Evolutionary conservation across 2,888 invertebrate genomes (phyloP).

Genomic region (Pherbina coryleti): DNA sequence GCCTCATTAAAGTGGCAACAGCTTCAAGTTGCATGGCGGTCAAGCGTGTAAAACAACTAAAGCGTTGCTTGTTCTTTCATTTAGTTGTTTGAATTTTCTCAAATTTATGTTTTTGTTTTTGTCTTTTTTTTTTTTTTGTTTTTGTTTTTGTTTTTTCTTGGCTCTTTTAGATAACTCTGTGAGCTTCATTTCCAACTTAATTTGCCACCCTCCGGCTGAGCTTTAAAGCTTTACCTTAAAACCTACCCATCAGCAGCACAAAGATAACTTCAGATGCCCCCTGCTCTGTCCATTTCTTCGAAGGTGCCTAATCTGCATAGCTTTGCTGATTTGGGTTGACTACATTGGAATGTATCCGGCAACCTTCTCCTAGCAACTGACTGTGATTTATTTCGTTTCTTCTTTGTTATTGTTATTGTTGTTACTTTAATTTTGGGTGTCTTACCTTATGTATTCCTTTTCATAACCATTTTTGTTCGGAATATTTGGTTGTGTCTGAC

Average conservation of each 20-base stretch:
- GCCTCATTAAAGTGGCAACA: constrained; percentile 15
- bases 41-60: constrained; percentile 1
- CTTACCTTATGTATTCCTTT: neutral
- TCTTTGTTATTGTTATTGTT: neutral
- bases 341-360: neutral
- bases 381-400: neutral
- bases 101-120: too few species aligned
- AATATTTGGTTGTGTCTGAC: too few species aligned
- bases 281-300: too few species aligned
- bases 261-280: too few species aligned
- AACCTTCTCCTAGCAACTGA: neutral
- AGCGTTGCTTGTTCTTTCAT: neutral
- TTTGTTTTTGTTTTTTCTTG: too few species aligned
- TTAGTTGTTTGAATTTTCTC: neutral
- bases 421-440: neutral
- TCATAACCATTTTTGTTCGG: neutral
- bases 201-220: too few species aligned
- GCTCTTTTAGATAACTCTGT: too few species aligned
- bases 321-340: neutral
- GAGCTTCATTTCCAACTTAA: too few species aligned
- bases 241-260: too few species aligned
- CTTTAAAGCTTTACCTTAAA: too few species aligned
- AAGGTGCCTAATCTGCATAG: too few species aligned
- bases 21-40: neutral
- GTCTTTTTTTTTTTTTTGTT: too few species aligned